Evolutionary conservation across 2,888 invertebrate genomes (phyloP).

Genomic region (Trachelus stipa): DNA sequence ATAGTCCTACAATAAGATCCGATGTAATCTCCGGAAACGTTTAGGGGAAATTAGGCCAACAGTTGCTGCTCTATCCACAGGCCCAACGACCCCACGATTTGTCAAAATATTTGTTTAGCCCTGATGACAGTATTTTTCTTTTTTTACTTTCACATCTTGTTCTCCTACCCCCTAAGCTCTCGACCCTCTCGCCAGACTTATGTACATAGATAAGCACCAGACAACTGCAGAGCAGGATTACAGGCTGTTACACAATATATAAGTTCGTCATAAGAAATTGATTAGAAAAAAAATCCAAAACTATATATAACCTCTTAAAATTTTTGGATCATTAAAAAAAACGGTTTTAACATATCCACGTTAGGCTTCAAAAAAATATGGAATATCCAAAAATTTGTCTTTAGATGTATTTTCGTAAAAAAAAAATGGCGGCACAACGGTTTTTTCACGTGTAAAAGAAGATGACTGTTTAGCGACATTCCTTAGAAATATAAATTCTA

Average conservation of each 20-base stretch:
- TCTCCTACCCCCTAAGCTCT: not conserved
- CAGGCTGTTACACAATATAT: too few relatives aligned
- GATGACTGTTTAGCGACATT: slow-evolving; percentile 25
- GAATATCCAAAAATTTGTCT: too few relatives aligned
- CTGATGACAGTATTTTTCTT: slow-evolving; percentile 30
- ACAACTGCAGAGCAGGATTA: too few relatives aligned
- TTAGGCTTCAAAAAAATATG: too few relatives aligned
- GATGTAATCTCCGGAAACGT: slow-evolving; percentile 66
- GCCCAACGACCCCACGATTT: slow-evolving; percentile 43
- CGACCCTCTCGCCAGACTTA: not conserved
- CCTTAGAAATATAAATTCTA: slow-evolving; percentile 19
- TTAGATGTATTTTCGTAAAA: too few relatives aligned
- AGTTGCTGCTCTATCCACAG: slow-evolving; percentile 58
- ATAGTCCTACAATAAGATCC: slow-evolving; percentile 53
- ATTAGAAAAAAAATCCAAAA: too few relatives aligned
- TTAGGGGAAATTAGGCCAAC: slow-evolving; percentile 66
- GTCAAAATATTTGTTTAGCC: slow-evolving; percentile 63
- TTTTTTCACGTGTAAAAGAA: slow-evolving; percentile 15
- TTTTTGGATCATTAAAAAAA: too few relatives aligned
- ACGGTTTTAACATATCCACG: too few relatives aligned
- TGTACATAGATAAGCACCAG: too few relatives aligned
- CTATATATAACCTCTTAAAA: too few relatives aligned
- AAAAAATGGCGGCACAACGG: not conserved
- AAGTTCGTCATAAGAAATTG: too few relatives aligned
- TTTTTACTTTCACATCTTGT: slow-evolving; percentile 12